Evolutionary conservation across 2,113 vertebrate species (phyloP).

Genomic region (Oostethus manadensis): DNA sequence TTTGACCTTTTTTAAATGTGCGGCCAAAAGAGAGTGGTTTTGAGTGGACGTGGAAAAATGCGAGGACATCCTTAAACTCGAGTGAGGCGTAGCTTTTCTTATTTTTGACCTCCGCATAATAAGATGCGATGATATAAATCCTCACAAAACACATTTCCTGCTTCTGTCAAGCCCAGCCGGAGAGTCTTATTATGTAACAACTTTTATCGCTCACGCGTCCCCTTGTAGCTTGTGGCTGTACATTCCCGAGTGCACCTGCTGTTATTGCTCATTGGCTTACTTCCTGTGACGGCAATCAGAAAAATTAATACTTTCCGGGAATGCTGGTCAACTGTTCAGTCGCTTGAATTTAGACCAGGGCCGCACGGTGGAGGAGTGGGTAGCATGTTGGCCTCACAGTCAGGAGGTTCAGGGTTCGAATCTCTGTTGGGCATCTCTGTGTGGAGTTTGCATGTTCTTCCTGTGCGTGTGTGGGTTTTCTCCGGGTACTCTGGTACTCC

Average conservation of each 20-base stretch:
- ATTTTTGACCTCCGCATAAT: conserved; percentile 56
- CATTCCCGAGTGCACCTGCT: not conserved
- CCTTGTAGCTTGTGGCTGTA: not conserved
- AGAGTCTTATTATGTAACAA: not conserved
- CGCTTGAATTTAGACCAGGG: too few species aligned
- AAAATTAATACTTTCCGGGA: too few species aligned
- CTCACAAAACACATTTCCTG: conserved; percentile 20
- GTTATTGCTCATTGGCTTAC: not conserved
- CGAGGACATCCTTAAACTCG: conserved; percentile 42
- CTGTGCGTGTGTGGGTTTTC: too few species aligned
- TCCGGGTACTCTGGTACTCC: too few species aligned
- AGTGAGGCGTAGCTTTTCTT: conserved; percentile 41
- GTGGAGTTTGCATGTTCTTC: too few species aligned
- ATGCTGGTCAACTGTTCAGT: too few species aligned
- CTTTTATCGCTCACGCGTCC: not conserved
- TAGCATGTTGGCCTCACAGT: too few species aligned
- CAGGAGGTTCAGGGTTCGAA: too few species aligned
- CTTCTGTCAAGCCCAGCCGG: too few species aligned
- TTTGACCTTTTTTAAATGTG: conserved; percentile 57
- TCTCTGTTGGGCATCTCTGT: too few species aligned
- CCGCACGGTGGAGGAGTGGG: too few species aligned
- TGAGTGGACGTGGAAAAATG: conserved; percentile 25
- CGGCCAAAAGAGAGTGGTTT: conserved; percentile 31
- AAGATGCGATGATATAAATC: conserved; percentile 53
- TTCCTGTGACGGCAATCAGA: not conserved